Evolutionary conservation across 1,140 invertebrate species (phyloP).

Genomic region (Argopecten irradians): DNA sequence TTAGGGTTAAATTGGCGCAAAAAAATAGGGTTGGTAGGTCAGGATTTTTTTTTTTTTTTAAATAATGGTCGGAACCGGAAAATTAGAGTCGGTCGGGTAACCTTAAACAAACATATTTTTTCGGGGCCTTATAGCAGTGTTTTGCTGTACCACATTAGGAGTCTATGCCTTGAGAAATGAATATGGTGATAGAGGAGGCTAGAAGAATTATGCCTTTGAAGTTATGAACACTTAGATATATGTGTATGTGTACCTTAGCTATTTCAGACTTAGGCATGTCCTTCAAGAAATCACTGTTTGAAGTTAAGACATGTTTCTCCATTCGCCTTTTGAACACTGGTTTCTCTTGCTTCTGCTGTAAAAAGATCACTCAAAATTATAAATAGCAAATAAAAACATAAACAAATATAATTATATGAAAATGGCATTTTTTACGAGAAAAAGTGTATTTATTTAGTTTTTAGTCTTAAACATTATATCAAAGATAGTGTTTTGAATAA

Average conservation of each 20-base stretch:
- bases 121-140: too few relatives aligned
- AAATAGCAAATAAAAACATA: background rate
- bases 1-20: too few relatives aligned
- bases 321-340: conserved; percentile 33
- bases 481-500: background rate
- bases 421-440: background rate
- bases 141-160: too few relatives aligned
- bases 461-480: background rate
- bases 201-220: too few relatives aligned
- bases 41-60: too few relatives aligned
- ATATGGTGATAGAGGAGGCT: too few relatives aligned
- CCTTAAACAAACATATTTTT: too few relatives aligned
- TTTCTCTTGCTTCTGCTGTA: conserved; percentile 10
- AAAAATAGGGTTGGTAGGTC: too few relatives aligned
- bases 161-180: too few relatives aligned
- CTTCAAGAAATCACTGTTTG: conserved; percentile 57
- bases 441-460: background rate
- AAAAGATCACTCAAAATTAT: background rate
- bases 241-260: conserved; percentile 63
- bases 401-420: background rate
- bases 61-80: too few relatives aligned
- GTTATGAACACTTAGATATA: too few relatives aligned
- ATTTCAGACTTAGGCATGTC: conserved; percentile 67
- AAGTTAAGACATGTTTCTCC: conserved; percentile 50
- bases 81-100: too few relatives aligned